Evolutionary conservation across 1,140 invertebrate species (phyloP).

Genomic region (Bombus breviceps): DNA sequence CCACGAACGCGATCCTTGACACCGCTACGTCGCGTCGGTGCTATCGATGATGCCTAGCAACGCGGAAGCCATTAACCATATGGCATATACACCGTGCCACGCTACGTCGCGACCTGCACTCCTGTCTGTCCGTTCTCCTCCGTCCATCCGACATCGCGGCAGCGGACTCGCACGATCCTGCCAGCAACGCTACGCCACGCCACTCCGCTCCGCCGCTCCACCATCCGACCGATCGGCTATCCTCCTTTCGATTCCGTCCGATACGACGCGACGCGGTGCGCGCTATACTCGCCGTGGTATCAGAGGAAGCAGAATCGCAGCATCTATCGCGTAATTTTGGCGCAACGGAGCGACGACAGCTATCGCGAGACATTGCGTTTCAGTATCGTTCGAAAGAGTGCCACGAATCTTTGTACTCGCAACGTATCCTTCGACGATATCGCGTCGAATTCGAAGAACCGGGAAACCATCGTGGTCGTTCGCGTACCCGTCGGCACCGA

Average conservation of each 20-base stretch:
- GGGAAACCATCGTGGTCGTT: too few relatives aligned
- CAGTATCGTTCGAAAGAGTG: fast-evolving
- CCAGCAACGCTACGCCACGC: neutral
- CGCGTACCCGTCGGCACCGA: too few relatives aligned
- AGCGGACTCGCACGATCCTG: neutral
- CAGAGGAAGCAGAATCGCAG: neutral
- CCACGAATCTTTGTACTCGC: neutral
- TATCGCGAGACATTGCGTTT: neutral
- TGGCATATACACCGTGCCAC: constrained; percentile 74
- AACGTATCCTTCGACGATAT: too few relatives aligned
- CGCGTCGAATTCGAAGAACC: too few relatives aligned
- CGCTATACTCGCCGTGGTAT: neutral
- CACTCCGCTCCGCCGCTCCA: neutral
- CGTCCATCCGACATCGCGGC: neutral
- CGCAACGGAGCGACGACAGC: too few relatives aligned
- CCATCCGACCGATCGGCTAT: neutral
- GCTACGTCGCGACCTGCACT: constrained; percentile 46
- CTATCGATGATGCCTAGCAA: constrained; percentile 75
- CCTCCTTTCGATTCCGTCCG: neutral
- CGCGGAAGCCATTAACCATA: constrained; percentile 79
- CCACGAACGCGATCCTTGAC: constrained; percentile 73
- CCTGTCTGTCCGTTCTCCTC: constrained; percentile 33
- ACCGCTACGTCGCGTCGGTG: constrained; percentile 47
- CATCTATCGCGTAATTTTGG: neutral
- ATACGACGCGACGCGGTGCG: neutral